Evolutionary conservation across 2,113 vertebrate species (phyloP).

Genomic region (Gymnocephalus cernua): DNA sequence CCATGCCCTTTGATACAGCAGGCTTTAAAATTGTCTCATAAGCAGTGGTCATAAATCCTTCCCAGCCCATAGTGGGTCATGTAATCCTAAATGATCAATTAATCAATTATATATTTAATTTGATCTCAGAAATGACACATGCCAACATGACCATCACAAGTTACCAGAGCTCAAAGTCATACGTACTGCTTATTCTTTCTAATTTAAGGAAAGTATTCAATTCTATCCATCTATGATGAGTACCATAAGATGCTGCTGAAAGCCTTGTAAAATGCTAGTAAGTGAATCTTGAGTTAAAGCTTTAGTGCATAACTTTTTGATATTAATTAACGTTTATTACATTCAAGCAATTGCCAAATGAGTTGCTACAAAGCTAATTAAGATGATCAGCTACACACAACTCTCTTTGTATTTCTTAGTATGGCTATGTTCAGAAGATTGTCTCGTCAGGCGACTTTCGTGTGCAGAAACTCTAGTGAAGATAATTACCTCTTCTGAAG

Average conservation of each 20-base stretch:
- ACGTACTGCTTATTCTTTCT: neutral
- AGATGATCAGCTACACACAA: no score
- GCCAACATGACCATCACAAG: neutral
- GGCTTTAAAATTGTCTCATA: slow-evolving; percentile 20
- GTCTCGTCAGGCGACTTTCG: no score
- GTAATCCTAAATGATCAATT: neutral
- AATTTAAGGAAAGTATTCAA: neutral
- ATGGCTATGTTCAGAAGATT: no score
- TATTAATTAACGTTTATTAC: no score
- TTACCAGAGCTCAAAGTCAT: neutral
- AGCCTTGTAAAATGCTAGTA: neutral
- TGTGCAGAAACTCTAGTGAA: no score
- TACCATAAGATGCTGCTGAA: neutral
- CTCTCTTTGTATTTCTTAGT: no score
- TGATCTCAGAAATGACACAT: neutral
- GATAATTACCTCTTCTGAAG: no score
- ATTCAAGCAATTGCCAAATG: no score
- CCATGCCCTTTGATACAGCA: slow-evolving; percentile 18
- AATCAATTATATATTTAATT: neutral
- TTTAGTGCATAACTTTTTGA: no score
- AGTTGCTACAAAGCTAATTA: no score
- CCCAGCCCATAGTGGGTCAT: neutral
- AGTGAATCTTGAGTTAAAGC: neutral
- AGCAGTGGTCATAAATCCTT: slow-evolving; percentile 17
- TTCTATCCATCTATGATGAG: neutral